These are phyloP conservation scores for Leucopternis melanops DNA, from an alignment of 2,113 vertebrate species.

Conservation along the genomic window DNA sequence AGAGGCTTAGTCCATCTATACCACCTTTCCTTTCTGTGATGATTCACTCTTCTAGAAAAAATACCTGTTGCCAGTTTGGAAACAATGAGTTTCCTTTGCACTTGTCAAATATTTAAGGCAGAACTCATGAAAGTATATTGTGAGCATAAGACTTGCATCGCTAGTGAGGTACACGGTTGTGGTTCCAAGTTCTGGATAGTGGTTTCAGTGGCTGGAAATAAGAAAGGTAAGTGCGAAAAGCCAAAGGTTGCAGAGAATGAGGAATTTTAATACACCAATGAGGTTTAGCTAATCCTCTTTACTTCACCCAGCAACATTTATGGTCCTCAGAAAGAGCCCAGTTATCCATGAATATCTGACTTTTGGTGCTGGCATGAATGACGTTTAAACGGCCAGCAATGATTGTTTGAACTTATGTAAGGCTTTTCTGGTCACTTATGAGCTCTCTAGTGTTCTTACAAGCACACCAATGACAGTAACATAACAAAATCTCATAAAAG, in stretches of 20 bases:
- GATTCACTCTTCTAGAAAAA: not conserved
- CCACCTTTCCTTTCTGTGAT: not conserved
- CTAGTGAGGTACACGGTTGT: not conserved
- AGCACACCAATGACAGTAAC: not conserved
- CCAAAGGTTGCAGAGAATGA: not conserved
- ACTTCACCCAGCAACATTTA: not conserved
- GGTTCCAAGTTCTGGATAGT: not conserved
- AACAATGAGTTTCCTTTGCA: not conserved
- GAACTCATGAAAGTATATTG: not conserved
- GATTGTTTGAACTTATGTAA: not conserved
- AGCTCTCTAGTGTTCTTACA: not conserved
- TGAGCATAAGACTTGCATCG: not conserved
- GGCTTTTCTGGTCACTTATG: not conserved
- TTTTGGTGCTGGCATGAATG: not conserved
- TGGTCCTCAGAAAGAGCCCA: not conserved
- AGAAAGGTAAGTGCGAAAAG: not conserved
- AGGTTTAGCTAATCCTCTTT: not conserved
- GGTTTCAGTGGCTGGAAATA: not conserved
- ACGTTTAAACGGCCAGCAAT: not conserved
- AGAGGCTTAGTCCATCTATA: not conserved
- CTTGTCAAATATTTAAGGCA: not conserved
- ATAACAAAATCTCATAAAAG: not conserved
- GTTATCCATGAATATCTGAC: not conserved
- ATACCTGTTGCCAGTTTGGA: not conserved
- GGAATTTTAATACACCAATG: not conserved